These are phyloP conservation scores for Caenorhabditis auriculariae DNA, from an alignment of 2,888 invertebrate species.

Conservation along the genomic window DNA sequence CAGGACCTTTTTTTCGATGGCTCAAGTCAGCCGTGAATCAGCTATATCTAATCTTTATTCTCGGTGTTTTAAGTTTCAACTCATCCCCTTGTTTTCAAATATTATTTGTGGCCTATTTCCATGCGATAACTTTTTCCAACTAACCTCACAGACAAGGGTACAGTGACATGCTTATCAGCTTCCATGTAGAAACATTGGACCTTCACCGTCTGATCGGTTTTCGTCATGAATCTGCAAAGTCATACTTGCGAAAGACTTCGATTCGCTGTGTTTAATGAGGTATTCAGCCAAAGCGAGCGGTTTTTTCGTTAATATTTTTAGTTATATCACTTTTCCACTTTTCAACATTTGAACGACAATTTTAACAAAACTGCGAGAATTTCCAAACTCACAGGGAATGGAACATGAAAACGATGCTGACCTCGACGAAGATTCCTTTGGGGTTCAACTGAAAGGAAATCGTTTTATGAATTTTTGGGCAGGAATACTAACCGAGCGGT, in stretches of 20 bases:
- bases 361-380: neutral
- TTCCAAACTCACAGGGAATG: constrained; percentile 39
- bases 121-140: too few species aligned
- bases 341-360: neutral
- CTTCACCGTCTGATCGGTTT: constrained; percentile 64
- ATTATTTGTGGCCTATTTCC: too few species aligned
- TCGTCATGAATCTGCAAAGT: constrained; percentile 56
- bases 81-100: too few species aligned
- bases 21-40: too few species aligned
- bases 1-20: too few species aligned
- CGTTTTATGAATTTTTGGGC: neutral
- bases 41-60: too few species aligned
- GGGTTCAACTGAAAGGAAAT: constrained; percentile 52
- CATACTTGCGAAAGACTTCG: neutral
- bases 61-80: too few species aligned
- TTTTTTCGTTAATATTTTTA: neutral
- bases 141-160: constrained; percentile 62
- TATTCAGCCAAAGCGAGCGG: neutral
- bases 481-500: constrained; percentile 52
- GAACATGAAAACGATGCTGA: constrained; percentile 62
- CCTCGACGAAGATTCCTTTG: constrained; percentile 61
- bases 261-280: neutral
- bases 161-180: constrained; percentile 61
- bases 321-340: neutral
- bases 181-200: constrained; percentile 64